Conservation (phyloP, 2,888 invertebrate species). For the Hirudinaria manillensis region DNA sequence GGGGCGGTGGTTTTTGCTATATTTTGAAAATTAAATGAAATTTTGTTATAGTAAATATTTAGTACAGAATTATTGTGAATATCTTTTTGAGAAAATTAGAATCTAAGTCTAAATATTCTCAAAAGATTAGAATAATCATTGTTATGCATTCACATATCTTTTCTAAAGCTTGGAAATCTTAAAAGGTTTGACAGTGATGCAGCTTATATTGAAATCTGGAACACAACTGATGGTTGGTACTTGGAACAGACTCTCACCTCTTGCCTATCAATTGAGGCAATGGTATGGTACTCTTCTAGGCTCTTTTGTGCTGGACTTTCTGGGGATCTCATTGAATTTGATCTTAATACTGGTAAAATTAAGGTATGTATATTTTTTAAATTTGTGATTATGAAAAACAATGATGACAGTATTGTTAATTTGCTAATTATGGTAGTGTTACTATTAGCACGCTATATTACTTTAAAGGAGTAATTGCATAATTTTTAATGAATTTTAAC, state of each 20-base stretch:
- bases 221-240: neutral
- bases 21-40: neutral
- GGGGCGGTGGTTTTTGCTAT: neutral
- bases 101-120: neutral
- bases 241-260: conserved; percentile 3
- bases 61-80: neutral
- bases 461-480: too few species aligned
- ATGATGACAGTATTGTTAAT: too few species aligned
- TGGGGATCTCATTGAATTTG: neutral
- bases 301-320: conserved; percentile 11
- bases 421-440: too few species aligned
- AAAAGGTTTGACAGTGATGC: neutral
- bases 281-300: conserved; percentile 7
- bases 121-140: neutral
- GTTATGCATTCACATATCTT: neutral
- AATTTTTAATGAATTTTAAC: too few species aligned
- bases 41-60: neutral
- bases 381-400: neutral
- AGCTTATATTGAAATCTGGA: conserved; percentile 1
- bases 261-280: neutral
- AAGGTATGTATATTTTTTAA: neutral
- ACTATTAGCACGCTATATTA: too few species aligned
- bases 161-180: neutral
- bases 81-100: neutral
- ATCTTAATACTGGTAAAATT: neutral